A percentile compares a stretch with the other conserved stretches of the same genome.
These are phyloP conservation scores for Meleagris gallopavo DNA, from an alignment of 2,113 vertebrate genomes.

Conservation along the genomic window DNA sequence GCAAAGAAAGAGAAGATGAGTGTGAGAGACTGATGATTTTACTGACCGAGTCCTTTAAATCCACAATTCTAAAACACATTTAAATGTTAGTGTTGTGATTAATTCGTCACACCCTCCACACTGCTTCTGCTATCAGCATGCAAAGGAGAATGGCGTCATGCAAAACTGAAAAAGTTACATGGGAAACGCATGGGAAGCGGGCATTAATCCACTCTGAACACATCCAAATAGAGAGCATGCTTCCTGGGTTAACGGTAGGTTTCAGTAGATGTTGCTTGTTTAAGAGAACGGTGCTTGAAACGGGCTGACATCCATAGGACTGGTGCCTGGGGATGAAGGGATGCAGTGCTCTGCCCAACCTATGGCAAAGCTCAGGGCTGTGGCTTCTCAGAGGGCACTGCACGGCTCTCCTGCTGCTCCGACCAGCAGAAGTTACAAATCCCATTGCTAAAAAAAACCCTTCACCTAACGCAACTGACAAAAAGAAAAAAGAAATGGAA, in stretches of 20 bases:
- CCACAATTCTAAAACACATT: slow-evolving; percentile 75
- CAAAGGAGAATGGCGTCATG: slow-evolving; percentile 71
- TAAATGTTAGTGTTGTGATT: slow-evolving; percentile 76
- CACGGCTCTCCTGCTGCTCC: no score
- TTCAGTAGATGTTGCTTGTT: slow-evolving; percentile 15
- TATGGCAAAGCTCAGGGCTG: neutral
- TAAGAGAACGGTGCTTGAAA: slow-evolving; percentile 1
- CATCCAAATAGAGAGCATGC: slow-evolving; percentile 65
- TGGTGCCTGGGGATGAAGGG: neutral
- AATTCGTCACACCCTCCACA: slow-evolving; percentile 58
- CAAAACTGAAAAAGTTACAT: slow-evolving; percentile 67
- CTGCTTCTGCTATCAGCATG: slow-evolving; percentile 74
- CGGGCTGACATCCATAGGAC: neutral
- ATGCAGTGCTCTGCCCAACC: neutral
- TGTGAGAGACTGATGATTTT: slow-evolving; percentile 84
- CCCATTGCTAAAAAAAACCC: neutral
- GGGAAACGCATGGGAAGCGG: slow-evolving; percentile 40
- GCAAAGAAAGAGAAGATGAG: slow-evolving; percentile 90
- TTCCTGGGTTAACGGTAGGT: slow-evolving; percentile 65
- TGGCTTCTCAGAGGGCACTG: neutral
- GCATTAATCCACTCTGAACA: slow-evolving; percentile 63
- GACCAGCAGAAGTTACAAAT: neutral
- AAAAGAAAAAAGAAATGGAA: neutral
- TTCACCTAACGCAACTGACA: neutral
- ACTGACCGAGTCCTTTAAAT: slow-evolving; percentile 76